Percentiles rank a stretch among this genome's conserved stretches.
These are phyloP conservation scores for Drosophila glabriapex DNA, from an alignment of 2,888 invertebrate species.

Conservation along the genomic window DNA sequence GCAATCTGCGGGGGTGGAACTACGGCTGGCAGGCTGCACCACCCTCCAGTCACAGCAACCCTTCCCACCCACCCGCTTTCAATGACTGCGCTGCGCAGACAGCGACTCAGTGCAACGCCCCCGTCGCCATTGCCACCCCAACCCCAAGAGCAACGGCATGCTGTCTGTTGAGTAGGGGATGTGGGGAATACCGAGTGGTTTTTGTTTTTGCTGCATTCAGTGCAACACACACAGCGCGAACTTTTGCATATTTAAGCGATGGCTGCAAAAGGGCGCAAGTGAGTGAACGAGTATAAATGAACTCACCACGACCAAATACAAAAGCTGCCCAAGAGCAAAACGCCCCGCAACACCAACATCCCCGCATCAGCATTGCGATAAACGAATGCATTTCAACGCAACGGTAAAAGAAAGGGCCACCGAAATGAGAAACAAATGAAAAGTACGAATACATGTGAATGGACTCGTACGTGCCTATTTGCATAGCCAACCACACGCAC, in stretches of 20 bases:
- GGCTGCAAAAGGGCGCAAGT: slow-evolving; percentile 60
- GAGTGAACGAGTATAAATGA: slow-evolving; percentile 82
- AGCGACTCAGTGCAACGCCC: slow-evolving; percentile 65
- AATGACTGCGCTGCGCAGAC: slow-evolving; percentile 54
- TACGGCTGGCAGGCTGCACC: slow-evolving; percentile 18
- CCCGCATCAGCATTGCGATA: slow-evolving; percentile 30
- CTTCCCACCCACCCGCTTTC: slow-evolving; percentile 6
- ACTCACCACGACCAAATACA: slow-evolving; percentile 72
- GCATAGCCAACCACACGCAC: slow-evolving; percentile 25
- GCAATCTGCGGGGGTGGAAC: slow-evolving; percentile 79
- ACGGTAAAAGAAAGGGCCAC: slow-evolving; percentile 38
- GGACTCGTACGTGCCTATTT: slow-evolving; percentile 21
- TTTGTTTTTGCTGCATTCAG: slow-evolving; percentile 62
- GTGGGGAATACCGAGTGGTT: slow-evolving; percentile 25
- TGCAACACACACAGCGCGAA: slow-evolving; percentile 58
- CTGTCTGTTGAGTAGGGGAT: neutral
- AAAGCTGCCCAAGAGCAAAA: slow-evolving; percentile 37
- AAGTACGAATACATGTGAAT: slow-evolving; percentile 46
- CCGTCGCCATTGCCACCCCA: slow-evolving; percentile 48
- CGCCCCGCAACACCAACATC: slow-evolving; percentile 8
- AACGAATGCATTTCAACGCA: slow-evolving; percentile 68
- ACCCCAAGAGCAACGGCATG: neutral
- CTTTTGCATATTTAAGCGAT: slow-evolving; percentile 79
- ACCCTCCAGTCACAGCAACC: slow-evolving; percentile 10
- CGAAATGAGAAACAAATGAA: slow-evolving; percentile 61